Evolutionary conservation across 1,140 invertebrate species (phyloP).

Genomic region (Oncopeltus fasciatus): DNA sequence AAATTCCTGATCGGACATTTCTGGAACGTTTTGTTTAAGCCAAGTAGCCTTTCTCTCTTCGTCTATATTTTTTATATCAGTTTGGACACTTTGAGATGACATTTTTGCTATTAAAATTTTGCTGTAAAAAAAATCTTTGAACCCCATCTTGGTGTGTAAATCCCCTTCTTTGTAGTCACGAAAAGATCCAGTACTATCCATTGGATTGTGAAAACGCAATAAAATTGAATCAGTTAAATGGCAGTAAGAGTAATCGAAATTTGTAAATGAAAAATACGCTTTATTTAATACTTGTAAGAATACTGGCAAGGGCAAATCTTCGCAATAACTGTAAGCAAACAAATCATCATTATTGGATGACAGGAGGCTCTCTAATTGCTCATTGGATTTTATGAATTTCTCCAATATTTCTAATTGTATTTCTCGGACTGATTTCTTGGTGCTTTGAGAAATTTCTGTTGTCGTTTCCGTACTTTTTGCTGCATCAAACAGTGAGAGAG

Average conservation of each 20-base stretch:
- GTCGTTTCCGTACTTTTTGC: no score
- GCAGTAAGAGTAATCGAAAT: neutral
- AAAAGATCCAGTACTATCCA: neutral
- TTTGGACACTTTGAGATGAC: neutral
- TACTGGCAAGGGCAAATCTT: neutral
- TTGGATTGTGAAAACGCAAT: neutral
- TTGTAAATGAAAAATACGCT: neutral
- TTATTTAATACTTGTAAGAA: neutral
- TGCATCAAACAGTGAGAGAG: no score
- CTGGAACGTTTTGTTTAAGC: neutral
- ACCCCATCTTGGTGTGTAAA: neutral
- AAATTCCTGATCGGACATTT: neutral
- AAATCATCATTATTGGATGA: neutral
- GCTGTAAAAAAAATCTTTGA: neutral
- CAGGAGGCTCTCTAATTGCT: neutral
- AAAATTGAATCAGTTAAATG: neutral
- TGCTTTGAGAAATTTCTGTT: no score
- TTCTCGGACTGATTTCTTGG: neutral
- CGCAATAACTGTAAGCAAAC: neutral
- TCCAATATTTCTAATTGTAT: neutral
- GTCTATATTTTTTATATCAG: neutral
- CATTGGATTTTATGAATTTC: neutral
- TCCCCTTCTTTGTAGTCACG: neutral
- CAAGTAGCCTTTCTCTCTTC: neutral
- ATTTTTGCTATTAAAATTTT: neutral